Percentiles rank a stretch among this genome's conserved stretches.
phyloP scores from a whole-genome alignment of 2,113 vertebrate species.

The Sinocyclocheilus anophthalmus region DNA sequence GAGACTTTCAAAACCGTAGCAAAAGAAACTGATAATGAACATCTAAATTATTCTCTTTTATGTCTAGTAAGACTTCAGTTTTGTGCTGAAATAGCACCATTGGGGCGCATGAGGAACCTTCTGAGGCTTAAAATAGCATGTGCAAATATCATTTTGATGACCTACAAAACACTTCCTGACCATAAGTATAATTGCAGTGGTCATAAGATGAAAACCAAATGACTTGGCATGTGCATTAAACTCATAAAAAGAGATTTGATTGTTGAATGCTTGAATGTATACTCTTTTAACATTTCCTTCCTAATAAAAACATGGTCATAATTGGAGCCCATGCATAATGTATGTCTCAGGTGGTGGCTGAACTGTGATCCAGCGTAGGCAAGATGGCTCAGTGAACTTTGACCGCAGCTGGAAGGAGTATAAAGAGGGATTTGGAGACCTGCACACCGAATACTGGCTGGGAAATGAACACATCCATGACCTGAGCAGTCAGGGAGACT shows the following conservation, averaged over 20 bases:
- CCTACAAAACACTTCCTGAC: neutral
- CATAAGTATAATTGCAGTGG: conserved; percentile 17
- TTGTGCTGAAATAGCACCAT: conserved; percentile 10
- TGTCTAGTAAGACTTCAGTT: neutral
- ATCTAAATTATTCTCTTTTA: neutral
- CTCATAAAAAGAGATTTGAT: conserved; percentile 29
- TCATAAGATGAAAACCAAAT: conserved; percentile 24
- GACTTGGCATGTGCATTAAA: conserved; percentile 2
- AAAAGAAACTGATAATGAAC: neutral
- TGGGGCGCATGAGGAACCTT: conserved; percentile 1
- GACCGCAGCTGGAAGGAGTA: conserved; percentile 86
- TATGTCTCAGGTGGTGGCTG: conserved; percentile 80
- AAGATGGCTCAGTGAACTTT: conserved; percentile 83
- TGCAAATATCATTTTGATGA: conserved; percentile 32
- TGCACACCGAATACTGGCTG: conserved; percentile 84
- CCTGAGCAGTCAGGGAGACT: conserved; percentile 82
- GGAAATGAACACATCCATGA: conserved; percentile 86
- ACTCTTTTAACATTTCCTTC: neutral
- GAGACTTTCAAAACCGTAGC: neutral
- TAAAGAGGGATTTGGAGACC: conserved; percentile 83
- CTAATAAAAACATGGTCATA: neutral
- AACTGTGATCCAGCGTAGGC: conserved; percentile 83
- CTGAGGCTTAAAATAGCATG: neutral
- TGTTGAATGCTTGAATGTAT: neutral
- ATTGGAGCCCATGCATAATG: neutral